Evolutionary conservation across 2,888 invertebrate species (phyloP), one percentile per base, ranked within the genome.

Genomic region (Ditula angustiorana): DNA sequence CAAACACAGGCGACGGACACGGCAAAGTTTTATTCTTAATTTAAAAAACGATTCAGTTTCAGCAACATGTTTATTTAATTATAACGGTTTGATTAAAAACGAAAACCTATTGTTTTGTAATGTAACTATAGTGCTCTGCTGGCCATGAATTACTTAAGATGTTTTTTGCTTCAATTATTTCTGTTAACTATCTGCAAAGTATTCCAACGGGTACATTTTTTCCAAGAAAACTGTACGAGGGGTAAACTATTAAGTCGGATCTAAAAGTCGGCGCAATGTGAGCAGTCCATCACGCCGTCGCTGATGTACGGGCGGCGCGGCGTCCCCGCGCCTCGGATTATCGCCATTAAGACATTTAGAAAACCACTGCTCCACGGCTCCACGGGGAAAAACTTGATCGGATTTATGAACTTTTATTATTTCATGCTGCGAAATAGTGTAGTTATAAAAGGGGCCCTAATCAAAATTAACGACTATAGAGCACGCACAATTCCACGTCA

Each of bases 371-470:
- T 53, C 23, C 53, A 28, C 56, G 33, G 44, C 44, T 56, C 28
- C 11, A 46, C 26, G 13, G 16, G 37, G 37, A 56, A 66, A 72
- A 66, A 74, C 71, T 66, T 70, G 69, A 74, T 73, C 69, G 35
- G 71, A 74, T 75, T 76, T 73, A 68, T 69, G 63, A 72, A 74
- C 64, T 73, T 69, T 73, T 73, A 71, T 72, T 76, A 71, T 73
- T 76, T 71, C 72, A 73, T 71, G 62, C 62, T 73, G 66, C 72
- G 72, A 72, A 75, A 77, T 77, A 75, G 72, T 68, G 71, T 72
- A 74, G 74, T 74, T 76, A 72, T 77, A 77, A 78, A 78, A 74
- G 76, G 74, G 69, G 49, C 50, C 65, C 63, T 75, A 76, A 77
- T 77, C 71, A 76, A 77, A 71, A 73, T 72, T 76, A 79, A 82